Evolutionary conservation across 1,140 invertebrate species (phyloP).

Genomic region (Periplaneta americana): DNA sequence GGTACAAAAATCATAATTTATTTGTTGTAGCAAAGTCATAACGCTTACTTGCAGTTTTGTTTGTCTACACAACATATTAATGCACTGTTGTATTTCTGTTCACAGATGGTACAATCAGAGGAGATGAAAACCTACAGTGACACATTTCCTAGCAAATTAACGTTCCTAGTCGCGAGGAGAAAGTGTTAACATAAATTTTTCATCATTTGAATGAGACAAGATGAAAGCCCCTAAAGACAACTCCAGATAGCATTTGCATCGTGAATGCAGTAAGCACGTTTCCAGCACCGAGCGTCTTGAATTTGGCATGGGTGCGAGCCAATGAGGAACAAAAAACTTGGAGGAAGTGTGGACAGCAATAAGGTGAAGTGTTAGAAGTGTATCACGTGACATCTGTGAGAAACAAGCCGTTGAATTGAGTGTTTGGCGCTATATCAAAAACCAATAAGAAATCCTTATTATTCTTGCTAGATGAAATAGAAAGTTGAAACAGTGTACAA

Average conservation of each 20-base stretch:
- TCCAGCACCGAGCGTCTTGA: too few relatives aligned
- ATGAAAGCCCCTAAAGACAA: not conserved
- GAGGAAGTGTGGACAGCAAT: not conserved
- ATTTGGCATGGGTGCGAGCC: not conserved
- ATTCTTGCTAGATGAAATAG: not conserved
- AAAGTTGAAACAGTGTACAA: not conserved
- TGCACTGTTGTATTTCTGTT: too few relatives aligned
- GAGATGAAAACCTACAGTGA: not conserved
- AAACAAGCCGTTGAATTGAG: not conserved
- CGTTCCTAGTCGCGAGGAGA: not conserved
- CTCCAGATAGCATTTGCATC: not conserved
- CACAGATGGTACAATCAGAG: not conserved
- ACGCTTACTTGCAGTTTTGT: too few relatives aligned
- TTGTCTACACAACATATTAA: too few relatives aligned
- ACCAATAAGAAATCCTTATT: not conserved
- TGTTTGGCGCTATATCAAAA: not conserved
- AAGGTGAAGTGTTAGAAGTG: not conserved
- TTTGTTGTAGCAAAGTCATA: too few relatives aligned
- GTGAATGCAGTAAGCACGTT: not conserved
- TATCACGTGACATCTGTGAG: not conserved
- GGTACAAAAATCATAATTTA: too few relatives aligned
- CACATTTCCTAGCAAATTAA: not conserved
- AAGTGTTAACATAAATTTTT: not conserved
- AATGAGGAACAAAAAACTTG: not conserved
- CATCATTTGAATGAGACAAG: not conserved